A percentile compares a stretch with the other conserved stretches of the same genome.
Evolutionary conservation across 2,113 vertebrate species (phyloP).

Genomic region (Strix aluco): DNA sequence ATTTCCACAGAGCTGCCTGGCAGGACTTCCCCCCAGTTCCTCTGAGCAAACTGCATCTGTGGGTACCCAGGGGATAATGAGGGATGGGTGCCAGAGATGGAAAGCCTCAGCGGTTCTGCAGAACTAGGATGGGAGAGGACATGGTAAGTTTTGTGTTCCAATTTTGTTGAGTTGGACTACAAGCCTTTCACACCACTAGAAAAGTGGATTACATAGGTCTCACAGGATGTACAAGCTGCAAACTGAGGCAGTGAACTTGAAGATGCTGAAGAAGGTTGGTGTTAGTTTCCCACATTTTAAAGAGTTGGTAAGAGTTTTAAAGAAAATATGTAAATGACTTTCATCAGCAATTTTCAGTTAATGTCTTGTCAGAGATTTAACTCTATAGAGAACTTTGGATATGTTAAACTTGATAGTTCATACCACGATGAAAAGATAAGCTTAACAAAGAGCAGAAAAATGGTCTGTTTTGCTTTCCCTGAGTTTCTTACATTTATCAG

Average conservation of each 20-base stretch:
- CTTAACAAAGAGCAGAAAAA: not conserved
- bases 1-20: slow-evolving; percentile 32
- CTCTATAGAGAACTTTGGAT: not conserved
- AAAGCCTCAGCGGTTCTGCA: not conserved
- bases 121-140: not conserved
- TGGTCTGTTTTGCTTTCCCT: not conserved
- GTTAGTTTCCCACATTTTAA: not conserved
- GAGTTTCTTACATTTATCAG: not conserved
- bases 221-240: not conserved
- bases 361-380: not conserved
- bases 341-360: not conserved
- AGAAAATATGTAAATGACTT: not conserved
- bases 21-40: not conserved
- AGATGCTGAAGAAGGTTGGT: not conserved
- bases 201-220: not conserved
- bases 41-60: not conserved
- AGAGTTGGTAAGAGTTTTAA: not conserved
- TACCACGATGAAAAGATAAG: not conserved
- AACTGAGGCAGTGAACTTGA: not conserved
- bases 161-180: not conserved
- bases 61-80: not conserved
- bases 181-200: not conserved
- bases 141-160: not conserved
- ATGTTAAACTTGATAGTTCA: not conserved
- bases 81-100: not conserved